Percentiles rank a stretch among this genome's conserved stretches.
Evolutionary conservation across 2,113 vertebrate species (phyloP).

Genomic region (Pantherophis guttatus): DNA sequence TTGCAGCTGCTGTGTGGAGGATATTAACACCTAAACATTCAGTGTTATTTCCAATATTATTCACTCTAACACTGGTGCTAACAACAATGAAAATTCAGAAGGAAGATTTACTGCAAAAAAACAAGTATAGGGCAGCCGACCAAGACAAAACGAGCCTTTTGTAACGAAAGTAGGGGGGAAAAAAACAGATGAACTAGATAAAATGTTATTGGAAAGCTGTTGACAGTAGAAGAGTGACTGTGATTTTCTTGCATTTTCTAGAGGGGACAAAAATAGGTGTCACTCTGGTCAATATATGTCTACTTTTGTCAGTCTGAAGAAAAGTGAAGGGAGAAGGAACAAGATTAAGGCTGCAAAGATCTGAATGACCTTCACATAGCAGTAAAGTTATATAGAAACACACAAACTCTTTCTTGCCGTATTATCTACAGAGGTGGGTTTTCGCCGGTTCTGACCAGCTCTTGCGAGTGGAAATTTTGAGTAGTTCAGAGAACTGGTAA

Average conservation of each 20-base stretch:
- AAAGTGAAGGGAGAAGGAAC: background rate
- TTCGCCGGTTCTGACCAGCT: too few species aligned
- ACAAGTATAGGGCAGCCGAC: fast-evolving
- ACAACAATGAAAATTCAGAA: background rate
- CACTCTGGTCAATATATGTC: background rate
- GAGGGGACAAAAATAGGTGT: background rate
- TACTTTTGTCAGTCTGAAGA: background rate
- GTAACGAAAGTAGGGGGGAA: background rate
- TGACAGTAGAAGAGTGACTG: background rate
- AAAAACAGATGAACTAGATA: background rate
- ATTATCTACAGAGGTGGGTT: background rate
- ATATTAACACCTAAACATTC: background rate
- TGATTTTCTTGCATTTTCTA: background rate
- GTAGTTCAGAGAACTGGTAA: too few species aligned
- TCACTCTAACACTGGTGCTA: background rate
- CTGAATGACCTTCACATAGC: background rate
- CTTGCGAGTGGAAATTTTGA: too few species aligned
- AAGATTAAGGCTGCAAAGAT: background rate
- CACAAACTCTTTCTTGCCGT: background rate
- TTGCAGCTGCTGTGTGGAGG: background rate
- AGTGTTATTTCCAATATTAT: background rate
- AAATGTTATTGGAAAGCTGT: background rate
- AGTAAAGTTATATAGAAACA: background rate
- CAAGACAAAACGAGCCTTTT: background rate
- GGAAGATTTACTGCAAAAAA: background rate